phyloP scores from a whole-genome alignment of 2,888 invertebrate species.

The Mactromeris polynyma region DNA sequence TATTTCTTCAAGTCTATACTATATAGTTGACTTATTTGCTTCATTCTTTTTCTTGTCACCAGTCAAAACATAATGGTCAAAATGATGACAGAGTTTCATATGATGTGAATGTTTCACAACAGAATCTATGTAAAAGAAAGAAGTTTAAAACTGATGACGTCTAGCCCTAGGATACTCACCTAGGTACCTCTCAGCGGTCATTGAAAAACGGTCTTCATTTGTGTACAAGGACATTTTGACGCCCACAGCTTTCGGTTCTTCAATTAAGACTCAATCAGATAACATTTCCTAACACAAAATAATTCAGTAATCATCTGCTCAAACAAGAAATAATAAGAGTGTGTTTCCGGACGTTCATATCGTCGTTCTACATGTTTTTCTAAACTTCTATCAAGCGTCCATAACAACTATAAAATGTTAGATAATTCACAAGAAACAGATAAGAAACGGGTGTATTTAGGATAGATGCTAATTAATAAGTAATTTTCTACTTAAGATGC shows the following conservation, averaged over 20 bases:
- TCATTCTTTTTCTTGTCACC: too few relatives aligned
- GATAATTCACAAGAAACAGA: neutral
- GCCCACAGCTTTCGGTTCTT: neutral
- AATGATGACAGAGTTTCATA: too few relatives aligned
- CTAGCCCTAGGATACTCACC: slow-evolving; percentile 67
- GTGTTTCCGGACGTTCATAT: neutral
- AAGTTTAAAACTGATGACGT: too few relatives aligned
- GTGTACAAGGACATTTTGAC: slow-evolving; percentile 66
- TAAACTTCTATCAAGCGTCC: neutral
- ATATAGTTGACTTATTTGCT: too few relatives aligned
- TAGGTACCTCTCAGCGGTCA: slow-evolving; percentile 82
- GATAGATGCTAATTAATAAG: neutral
- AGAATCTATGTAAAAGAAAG: too few relatives aligned
- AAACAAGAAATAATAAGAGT: neutral
- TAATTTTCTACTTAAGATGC: neutral
- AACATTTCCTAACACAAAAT: neutral
- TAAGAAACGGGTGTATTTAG: neutral
- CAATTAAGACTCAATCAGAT: neutral
- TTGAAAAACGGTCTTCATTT: slow-evolving; percentile 79
- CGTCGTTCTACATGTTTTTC: too few relatives aligned
- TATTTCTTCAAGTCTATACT: too few relatives aligned
- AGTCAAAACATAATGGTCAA: too few relatives aligned
- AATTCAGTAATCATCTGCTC: neutral
- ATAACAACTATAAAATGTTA: neutral
- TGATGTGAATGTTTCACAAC: too few relatives aligned